Evolutionary conservation across 2,888 invertebrate species (phyloP).

Genomic region (Dinocampus coccinellae): DNA sequence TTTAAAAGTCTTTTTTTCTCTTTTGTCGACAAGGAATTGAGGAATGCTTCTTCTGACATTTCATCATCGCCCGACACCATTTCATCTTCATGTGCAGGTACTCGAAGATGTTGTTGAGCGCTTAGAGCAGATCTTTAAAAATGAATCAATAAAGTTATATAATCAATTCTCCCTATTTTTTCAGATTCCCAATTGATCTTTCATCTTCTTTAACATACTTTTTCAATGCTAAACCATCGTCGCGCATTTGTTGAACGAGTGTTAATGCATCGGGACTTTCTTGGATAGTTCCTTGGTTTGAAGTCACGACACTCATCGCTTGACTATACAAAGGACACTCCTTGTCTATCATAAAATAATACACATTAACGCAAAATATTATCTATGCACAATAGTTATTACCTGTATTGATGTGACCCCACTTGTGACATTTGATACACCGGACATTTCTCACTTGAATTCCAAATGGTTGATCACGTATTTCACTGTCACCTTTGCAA

Average conservation of each 20-base stretch:
- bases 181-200: slow-evolving; percentile 66
- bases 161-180: slow-evolving; percentile 51
- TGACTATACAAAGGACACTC: slow-evolving; percentile 95
- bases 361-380: background rate
- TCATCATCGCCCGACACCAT: slow-evolving; percentile 69
- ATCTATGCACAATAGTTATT: slow-evolving; percentile 39
- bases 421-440: slow-evolving; percentile 99
- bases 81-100: slow-evolving; percentile 72
- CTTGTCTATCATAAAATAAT: slow-evolving; percentile 76
- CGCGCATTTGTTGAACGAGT: slow-evolving; percentile 90
- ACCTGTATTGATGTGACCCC: slow-evolving; percentile 98
- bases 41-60: slow-evolving; percentile 78
- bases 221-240: slow-evolving; percentile 91
- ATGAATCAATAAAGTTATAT: slow-evolving; percentile 19
- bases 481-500: slow-evolving; percentile 97
- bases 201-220: slow-evolving; percentile 71
- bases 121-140: slow-evolving; percentile 59
- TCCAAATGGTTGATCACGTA: slow-evolving; percentile 98
- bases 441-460: slow-evolving; percentile 97
- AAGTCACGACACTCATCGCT: slow-evolving; percentile 86
- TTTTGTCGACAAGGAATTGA: slow-evolving; percentile 86
- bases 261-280: slow-evolving; percentile 79
- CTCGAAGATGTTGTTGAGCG: slow-evolving; percentile 74
- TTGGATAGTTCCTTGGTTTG: slow-evolving; percentile 72
- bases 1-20: slow-evolving; percentile 93